Conservation (phyloP, 2,888 invertebrate genomes). For the Halictus quadricinctus region DNA sequence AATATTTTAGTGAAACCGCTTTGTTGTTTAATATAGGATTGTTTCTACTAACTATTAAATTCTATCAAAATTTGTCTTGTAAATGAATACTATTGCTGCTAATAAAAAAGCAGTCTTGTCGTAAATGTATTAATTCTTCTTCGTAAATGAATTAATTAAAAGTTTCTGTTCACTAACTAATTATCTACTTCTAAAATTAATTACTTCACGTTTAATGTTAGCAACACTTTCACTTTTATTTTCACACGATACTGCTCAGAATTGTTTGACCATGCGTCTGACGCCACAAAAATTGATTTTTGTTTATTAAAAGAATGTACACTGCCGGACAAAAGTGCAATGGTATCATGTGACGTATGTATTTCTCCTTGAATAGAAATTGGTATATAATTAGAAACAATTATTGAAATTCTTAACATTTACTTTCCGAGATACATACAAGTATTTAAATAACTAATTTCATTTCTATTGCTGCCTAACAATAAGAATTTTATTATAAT, state of each 20-base stretch:
- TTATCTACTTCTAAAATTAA: not conserved
- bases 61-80: not conserved
- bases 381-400: not conserved
- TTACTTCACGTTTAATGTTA: not conserved
- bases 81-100: not conserved
- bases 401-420: not conserved
- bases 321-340: not conserved
- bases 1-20: no score
- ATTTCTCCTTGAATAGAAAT: not conserved
- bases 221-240: not conserved
- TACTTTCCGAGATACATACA: not conserved
- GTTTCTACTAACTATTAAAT: not conserved
- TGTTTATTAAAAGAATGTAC: not conserved
- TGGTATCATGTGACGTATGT: not conserved
- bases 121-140: not conserved
- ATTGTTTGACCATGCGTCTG: not conserved
- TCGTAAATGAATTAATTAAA: not conserved
- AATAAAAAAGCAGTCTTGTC: not conserved
- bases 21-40: no score
- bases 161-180: not conserved
- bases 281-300: conserved; percentile 5
- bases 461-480: not conserved
- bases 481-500: no score
- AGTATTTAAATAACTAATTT: not conserved
- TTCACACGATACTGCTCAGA: not conserved